A percentile compares a stretch with the other conserved stretches of the same genome.
Conservation (phyloP, 2,888 invertebrate species). For the Polyploca ridens region DNA sequence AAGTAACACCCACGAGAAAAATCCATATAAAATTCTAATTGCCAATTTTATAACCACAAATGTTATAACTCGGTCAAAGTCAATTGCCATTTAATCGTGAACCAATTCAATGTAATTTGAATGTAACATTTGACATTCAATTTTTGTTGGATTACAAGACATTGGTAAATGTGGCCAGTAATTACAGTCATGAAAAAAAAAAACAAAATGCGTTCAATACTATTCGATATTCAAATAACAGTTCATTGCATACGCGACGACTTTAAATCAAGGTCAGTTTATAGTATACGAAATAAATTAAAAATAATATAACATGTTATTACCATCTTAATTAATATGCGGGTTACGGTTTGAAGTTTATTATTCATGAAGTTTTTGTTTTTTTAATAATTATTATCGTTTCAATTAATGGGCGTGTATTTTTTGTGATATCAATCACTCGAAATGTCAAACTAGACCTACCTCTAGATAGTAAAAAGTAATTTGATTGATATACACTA, state of each 20-base stretch:
- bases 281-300: constrained; percentile 4
- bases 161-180: not conserved
- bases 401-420: not conserved
- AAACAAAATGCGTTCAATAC: not conserved
- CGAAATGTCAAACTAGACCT: not conserved
- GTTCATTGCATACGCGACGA: constrained; percentile 7
- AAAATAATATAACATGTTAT: not conserved
- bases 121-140: constrained; percentile 11
- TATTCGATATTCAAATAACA: constrained; percentile 6
- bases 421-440: not conserved
- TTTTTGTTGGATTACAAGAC: not conserved
- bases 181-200: not conserved
- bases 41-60: not conserved
- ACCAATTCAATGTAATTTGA: constrained; percentile 4
- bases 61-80: constrained; percentile 8
- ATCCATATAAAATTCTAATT: not conserved
- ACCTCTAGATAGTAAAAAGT: not conserved
- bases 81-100: constrained; percentile 8
- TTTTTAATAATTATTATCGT: not conserved
- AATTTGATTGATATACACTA: not conserved
- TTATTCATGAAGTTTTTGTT: not conserved
- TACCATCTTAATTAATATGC: not conserved
- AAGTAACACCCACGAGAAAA: not conserved
- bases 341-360: not conserved
- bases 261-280: constrained; percentile 6